phyloP scores from a whole-genome alignment of 2,797 vertebrate genomes.

The Pteropus rufus region DNA sequence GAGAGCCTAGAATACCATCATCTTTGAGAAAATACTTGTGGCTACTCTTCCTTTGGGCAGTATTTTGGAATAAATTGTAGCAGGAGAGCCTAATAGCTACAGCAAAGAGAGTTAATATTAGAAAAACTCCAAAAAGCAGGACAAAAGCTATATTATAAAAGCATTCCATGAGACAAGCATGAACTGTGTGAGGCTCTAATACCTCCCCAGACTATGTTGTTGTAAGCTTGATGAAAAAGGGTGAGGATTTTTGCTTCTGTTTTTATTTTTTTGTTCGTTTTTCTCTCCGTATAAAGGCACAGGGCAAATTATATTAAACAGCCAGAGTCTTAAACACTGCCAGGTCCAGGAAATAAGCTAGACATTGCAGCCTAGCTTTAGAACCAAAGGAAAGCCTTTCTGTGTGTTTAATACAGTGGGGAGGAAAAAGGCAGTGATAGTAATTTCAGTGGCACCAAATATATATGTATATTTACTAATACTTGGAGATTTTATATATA shows the following conservation, averaged over 20 bases:
- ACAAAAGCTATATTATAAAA: background rate
- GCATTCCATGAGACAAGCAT: background rate
- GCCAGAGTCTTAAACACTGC: background rate
- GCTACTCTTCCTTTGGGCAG: background rate
- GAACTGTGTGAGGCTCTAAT: background rate
- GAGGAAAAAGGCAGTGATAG: too few relatives aligned
- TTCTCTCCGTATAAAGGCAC: background rate
- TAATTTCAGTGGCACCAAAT: background rate
- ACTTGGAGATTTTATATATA: background rate
- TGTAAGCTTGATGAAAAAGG: background rate
- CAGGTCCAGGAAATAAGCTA: background rate
- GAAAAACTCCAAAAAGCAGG: background rate
- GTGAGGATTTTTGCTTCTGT: background rate
- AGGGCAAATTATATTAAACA: background rate
- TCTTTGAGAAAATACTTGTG: background rate
- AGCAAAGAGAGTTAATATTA: background rate
- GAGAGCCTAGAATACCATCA: background rate
- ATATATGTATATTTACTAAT: background rate
- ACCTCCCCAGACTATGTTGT: background rate
- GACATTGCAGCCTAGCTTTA: background rate
- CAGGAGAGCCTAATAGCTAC: background rate
- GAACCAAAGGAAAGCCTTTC: background rate
- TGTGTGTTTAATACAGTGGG: background rate
- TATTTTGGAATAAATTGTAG: background rate
- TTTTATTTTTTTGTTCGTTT: background rate